These are phyloP conservation scores for Zosterops borbonicus DNA, from an alignment of 2,113 vertebrate genomes.

Conservation along the genomic window DNA sequence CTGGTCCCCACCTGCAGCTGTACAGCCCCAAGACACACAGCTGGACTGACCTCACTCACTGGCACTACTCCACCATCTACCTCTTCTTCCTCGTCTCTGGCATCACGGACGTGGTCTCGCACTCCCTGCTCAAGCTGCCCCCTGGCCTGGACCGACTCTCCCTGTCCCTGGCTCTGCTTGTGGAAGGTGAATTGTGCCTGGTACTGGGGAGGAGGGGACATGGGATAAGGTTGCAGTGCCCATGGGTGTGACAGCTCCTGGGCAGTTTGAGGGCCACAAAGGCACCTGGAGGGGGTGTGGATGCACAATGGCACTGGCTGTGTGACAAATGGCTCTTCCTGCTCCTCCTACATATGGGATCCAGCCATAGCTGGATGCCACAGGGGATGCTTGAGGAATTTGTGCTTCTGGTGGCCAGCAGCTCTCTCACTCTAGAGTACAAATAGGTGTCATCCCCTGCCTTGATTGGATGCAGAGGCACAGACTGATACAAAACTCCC, in stretches of 20 bases:
- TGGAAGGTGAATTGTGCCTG: background rate
- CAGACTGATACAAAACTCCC: background rate
- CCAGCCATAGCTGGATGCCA: accelerated
- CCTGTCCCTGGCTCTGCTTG: constrained; percentile 74
- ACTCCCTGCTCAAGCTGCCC: constrained; percentile 66
- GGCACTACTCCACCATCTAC: constrained; percentile 94
- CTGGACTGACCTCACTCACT: constrained; percentile 89
- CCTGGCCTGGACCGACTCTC: constrained; percentile 78
- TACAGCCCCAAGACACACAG: constrained; percentile 25
- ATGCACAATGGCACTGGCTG: accelerated
- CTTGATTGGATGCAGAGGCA: background rate
- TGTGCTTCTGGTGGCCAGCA: background rate
- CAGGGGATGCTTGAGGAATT: background rate
- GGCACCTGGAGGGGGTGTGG: background rate
- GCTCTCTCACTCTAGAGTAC: background rate
- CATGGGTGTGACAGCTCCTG: background rate
- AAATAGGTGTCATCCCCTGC: background rate
- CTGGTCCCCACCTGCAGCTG: constrained; percentile 85
- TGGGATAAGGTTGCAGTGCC: background rate
- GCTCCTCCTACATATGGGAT: background rate
- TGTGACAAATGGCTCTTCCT: background rate
- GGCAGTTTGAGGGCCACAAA: too few relatives aligned
- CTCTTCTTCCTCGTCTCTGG: constrained; percentile 88
- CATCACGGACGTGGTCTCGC: constrained; percentile 71
- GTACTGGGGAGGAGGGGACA: background rate